phyloP scores from a whole-genome alignment of 2,113 vertebrate genomes.

The Apodemus sylvaticus region DNA sequence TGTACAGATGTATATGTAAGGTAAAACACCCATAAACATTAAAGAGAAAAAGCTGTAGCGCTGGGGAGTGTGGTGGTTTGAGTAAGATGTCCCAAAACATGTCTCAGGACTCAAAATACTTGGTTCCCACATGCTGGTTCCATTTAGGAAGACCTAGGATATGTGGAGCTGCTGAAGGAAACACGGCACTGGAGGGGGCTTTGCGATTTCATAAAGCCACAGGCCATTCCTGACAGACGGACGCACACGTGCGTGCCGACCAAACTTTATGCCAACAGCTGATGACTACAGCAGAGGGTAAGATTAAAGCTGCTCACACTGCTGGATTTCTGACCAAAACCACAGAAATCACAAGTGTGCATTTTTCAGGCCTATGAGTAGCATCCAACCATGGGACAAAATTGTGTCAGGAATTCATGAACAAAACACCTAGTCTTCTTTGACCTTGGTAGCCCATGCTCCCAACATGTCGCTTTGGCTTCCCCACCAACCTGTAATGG shows the following conservation, averaged over 20 bases:
- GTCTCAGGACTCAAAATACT: not conserved
- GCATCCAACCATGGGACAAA: not conserved
- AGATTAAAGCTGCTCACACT: accelerated
- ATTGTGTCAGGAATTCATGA: too few species aligned
- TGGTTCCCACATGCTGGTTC: not conserved
- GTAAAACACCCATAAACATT: not conserved
- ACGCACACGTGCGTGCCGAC: accelerated
- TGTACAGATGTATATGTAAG: not conserved
- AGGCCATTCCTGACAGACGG: not conserved
- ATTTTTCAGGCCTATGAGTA: not conserved
- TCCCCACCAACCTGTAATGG: accelerated
- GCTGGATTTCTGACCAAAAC: not conserved
- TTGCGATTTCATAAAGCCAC: not conserved
- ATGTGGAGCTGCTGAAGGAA: not conserved
- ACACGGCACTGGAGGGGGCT: not conserved
- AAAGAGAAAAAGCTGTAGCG: not conserved
- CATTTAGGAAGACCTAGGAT: not conserved
- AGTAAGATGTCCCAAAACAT: not conserved
- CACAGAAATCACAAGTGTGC: not conserved
- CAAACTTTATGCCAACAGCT: not conserved
- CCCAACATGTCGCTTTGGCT: accelerated
- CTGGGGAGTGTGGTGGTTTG: not conserved
- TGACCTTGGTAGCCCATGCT: accelerated
- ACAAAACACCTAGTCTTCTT: not conserved
- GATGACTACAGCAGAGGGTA: not conserved